These are phyloP conservation scores for Chondrosia reniformis DNA, from an alignment of 37 sponge, comb jelly and placozoan species.

Conservation along the genomic window DNA sequence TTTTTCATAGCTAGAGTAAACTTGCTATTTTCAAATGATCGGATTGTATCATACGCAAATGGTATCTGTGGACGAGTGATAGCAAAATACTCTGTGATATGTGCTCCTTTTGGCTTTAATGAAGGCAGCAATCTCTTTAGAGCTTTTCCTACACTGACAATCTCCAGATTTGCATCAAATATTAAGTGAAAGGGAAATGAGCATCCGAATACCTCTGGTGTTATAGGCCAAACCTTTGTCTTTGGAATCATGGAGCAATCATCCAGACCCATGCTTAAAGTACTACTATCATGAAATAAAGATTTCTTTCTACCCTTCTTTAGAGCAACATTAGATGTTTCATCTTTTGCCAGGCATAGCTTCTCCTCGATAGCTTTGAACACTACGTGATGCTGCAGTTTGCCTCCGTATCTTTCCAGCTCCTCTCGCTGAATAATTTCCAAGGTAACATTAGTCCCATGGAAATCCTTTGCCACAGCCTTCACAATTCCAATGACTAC, in stretches of 20 bases:
- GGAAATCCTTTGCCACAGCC: conserved; percentile 56
- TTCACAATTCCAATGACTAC: conserved; percentile 72
- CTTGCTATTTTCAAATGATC: conserved; percentile 12
- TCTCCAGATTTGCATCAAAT: conserved; percentile 45
- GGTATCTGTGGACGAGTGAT: conserved; percentile 39
- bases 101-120: neutral
- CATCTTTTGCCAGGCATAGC: neutral
- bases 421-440: conserved; percentile 13
- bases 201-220: conserved; percentile 1
- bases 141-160: conserved; percentile 54
- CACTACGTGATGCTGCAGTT: conserved; percentile 34
- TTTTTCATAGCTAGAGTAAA: conserved; percentile 35
- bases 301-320: neutral
- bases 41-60: conserved; percentile 39
- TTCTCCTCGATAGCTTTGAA: neutral
- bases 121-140: conserved; percentile 53
- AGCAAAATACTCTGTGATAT: conserved; percentile 40
- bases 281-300: neutral
- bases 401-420: neutral
- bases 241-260: neutral
- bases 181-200: conserved; percentile 81
- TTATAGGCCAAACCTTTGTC: conserved; percentile 1
- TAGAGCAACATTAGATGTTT: neutral
- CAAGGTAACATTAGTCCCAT: conserved; percentile 26
- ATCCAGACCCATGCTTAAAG: neutral